Evolutionary conservation across 2,797 vertebrate species (phyloP), one percentile per base, ranked within the genome.

Genomic region (Delichon dasypus): DNA sequence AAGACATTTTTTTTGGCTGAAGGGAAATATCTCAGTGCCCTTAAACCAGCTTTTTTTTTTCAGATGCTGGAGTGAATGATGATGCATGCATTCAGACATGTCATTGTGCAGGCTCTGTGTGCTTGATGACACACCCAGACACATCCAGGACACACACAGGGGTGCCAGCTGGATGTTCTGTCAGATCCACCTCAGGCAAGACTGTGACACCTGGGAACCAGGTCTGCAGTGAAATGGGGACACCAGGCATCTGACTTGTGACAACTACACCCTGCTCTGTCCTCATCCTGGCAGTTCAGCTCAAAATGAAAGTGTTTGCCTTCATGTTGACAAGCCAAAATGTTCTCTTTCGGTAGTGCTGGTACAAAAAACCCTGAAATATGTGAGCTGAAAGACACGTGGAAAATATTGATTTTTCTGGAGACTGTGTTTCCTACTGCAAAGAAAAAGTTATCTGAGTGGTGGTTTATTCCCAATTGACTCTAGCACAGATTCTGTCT

Each of bases 401-500:
- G 11, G 15, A 29, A 92, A 60, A 42, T 53, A n/a, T 11, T 68
- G 71, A 18, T 85, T 72, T 95, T 94, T 78, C 62, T 55, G 45
- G 48, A 84, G 88, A 53, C 14, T 0, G 0, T 83, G n/a, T 71
- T 92, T 95, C 40, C n/a, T 73, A 9, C n/a, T 85, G 40, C 55
- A 61, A 58, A 71, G 68, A 62, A 86, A 38, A 88, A 82, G 73
- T 71, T 83, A 30, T 51, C 60, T 70, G 50, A 73, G 48, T 53
- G 23, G 50, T 84, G 40, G 62, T 93, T 42, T 93, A 91, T 95
- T 96, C 87, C 79, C 82, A 95, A 57, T 34, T 85, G 60, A 80
- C 55, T 90, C 73, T 54, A 75, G 42, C 51, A 74, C 14, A 53
- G 60, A 85, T 40, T 88, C 82, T 92, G 62, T 73, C 53, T 94